These are phyloP conservation scores for Cerceris ruficornis DNA, from an alignment of 2,888 invertebrate genomes.

Conservation along the genomic window DNA sequence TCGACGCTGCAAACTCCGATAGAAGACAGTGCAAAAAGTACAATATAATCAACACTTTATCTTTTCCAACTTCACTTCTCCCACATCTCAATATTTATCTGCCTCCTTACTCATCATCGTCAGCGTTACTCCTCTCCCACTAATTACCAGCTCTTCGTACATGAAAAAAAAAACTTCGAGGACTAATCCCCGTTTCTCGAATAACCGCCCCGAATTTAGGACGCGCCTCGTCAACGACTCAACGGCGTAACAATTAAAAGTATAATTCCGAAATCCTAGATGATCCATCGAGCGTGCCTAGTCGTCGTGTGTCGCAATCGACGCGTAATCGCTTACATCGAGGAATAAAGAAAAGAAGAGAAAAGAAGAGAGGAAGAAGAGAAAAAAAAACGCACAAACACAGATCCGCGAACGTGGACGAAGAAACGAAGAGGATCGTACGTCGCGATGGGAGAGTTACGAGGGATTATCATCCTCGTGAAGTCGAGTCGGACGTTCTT, in stretches of 20 bases:
- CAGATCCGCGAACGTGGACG: neutral
- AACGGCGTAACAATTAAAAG: conserved; percentile 26
- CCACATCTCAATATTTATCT: too few species aligned
- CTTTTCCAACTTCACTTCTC: too few species aligned
- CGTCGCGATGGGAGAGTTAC: conserved; percentile 14
- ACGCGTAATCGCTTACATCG: conserved; percentile 27
- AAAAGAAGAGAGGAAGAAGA: neutral
- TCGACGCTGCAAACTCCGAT: too few species aligned
- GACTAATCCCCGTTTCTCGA: neutral
- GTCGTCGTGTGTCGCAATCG: conserved; percentile 45
- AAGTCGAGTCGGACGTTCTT: conserved; percentile 53
- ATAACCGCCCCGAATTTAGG: neutral
- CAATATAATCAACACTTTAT: too few species aligned
- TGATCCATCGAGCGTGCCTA: conserved; percentile 68
- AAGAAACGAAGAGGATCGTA: neutral
- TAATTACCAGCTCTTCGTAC: too few species aligned
- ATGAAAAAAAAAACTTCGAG: neutral
- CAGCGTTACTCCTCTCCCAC: too few species aligned
- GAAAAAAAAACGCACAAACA: neutral
- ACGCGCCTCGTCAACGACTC: neutral
- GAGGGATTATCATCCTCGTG: conserved; percentile 52
- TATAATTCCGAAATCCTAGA: conserved; percentile 65
- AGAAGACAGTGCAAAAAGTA: too few species aligned
- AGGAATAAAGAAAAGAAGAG: neutral
- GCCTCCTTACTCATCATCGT: too few species aligned